Percentiles rank a stretch among this genome's conserved stretches.
These are phyloP conservation scores for Maconellicoccus hirsutus DNA, from an alignment of 1,140 invertebrate genomes.

Conservation along the genomic window DNA sequence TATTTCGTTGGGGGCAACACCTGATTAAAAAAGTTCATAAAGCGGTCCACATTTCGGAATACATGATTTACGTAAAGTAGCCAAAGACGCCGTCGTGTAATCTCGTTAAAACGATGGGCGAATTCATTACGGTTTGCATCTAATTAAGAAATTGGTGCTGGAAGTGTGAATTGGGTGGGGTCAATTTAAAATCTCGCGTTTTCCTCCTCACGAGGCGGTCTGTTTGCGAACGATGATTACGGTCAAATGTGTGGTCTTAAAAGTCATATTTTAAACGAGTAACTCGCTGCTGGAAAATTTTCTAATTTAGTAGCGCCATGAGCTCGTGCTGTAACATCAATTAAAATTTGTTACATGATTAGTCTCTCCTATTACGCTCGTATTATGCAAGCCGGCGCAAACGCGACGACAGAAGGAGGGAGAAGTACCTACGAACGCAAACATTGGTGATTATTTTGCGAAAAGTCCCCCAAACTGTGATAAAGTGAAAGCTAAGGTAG, in stretches of 20 bases:
- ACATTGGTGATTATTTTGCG: neutral
- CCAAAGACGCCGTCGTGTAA: neutral
- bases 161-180: neutral
- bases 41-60: neutral
- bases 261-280: no score
- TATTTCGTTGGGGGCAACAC: neutral
- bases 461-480: neutral
- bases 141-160: neutral
- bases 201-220: no score
- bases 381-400: no score
- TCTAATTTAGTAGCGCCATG: no score
- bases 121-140: slow-evolving; percentile 3
- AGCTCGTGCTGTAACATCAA: no score
- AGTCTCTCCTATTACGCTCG: no score
- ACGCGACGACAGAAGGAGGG: no score
- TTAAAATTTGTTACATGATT: no score
- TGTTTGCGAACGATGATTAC: no score
- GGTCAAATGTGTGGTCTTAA: no score
- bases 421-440: no score
- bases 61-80: neutral
- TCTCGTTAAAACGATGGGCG: neutral
- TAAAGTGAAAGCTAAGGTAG: neutral
- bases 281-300: no score
- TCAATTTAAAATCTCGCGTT: neutral
- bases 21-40: neutral